phyloP scores from a whole-genome alignment of 2,797 vertebrate genomes.

The Natrix natrix region DNA sequence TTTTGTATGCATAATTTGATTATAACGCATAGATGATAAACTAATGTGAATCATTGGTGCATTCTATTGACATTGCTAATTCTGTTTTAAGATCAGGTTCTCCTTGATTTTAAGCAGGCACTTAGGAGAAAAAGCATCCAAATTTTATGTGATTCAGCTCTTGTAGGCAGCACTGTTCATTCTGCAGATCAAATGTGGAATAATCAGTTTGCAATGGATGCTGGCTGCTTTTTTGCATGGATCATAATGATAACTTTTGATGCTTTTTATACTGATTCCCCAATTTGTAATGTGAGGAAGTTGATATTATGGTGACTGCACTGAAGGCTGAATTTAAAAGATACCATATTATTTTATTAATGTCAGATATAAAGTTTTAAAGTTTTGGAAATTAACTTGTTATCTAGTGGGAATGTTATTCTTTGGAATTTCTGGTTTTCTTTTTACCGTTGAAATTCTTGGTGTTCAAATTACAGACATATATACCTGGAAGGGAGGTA shows the following conservation, averaged over 20 bases:
- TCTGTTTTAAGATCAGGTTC: background rate
- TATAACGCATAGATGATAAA: background rate
- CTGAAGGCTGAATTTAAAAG: constrained; percentile 16
- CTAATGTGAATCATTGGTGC: background rate
- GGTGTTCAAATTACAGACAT: constrained; percentile 17
- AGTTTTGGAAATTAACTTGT: background rate
- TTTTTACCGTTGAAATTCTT: background rate
- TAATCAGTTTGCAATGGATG: background rate
- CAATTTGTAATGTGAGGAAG: background rate
- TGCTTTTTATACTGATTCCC: background rate
- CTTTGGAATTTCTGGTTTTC: constrained; percentile 16
- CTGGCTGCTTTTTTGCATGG: background rate
- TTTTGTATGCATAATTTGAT: background rate
- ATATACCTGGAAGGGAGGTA: constrained; percentile 7
- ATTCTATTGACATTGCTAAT: constrained; percentile 2
- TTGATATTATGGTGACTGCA: background rate
- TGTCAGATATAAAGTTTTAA: background rate
- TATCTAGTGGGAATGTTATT: background rate
- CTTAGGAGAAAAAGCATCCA: background rate
- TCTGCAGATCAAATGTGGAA: background rate
- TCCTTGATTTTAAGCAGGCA: background rate
- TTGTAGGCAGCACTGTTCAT: background rate
- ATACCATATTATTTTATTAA: background rate
- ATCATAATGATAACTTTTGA: background rate
- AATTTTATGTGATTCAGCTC: constrained; percentile 17